Conservation (phyloP, 2,888 invertebrate genomes). For the Lottia gigantea region DNA sequence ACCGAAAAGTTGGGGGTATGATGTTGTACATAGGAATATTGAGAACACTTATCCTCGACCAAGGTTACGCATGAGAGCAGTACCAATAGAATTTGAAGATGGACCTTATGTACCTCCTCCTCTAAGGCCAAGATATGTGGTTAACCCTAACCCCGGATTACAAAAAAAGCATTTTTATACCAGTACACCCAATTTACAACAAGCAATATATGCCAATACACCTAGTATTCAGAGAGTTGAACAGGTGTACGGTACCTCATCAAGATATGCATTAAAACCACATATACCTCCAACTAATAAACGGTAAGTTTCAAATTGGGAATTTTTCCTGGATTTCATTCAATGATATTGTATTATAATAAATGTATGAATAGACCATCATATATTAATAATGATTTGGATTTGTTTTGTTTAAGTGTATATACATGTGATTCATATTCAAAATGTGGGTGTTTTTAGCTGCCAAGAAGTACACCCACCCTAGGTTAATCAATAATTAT, state of each 20-base stretch:
- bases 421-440: neutral
- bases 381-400: neutral
- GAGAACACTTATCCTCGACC: conserved; percentile 48
- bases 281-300: neutral
- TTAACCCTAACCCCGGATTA: neutral
- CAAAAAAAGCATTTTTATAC: conserved; percentile 4
- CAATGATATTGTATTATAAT: neutral
- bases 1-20: conserved; percentile 50
- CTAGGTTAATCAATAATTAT: too few species aligned
- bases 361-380: neutral
- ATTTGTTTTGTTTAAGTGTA: conserved; percentile 4
- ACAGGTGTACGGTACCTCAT: conserved; percentile 52
- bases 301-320: neutral
- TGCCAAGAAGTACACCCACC: too few species aligned
- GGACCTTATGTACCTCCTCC: conserved; percentile 37
- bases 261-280: conserved; percentile 17
- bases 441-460: too few species aligned
- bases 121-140: conserved; percentile 29
- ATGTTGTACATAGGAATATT: conserved; percentile 35
- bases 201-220: conserved; percentile 37
- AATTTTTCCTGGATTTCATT: too few species aligned
- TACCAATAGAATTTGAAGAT: conserved; percentile 54
- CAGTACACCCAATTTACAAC: neutral
- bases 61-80: conserved; percentile 43
- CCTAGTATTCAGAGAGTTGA: conserved; percentile 53